A percentile compares a stretch with the other conserved stretches of the same genome.
Evolutionary conservation across 2,113 vertebrate genomes (phyloP).

Genomic region (Cheilinus undulatus): DNA sequence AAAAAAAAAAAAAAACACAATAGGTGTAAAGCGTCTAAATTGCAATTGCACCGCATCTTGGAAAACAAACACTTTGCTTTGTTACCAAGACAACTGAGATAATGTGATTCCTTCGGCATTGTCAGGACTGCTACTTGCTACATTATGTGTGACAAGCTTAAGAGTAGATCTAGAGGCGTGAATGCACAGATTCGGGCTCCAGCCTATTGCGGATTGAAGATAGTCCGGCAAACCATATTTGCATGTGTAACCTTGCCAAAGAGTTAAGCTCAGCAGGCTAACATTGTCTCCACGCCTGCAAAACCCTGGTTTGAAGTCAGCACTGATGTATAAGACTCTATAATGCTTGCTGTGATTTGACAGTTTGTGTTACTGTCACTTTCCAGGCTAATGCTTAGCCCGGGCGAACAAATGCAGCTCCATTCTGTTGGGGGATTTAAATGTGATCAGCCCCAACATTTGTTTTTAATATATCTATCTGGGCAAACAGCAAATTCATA

Average conservation of each 20-base stretch:
- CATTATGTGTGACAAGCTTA: conserved; percentile 80
- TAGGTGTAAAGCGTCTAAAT: conserved; percentile 86
- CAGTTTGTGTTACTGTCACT: conserved; percentile 58
- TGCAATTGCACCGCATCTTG: conserved; percentile 84
- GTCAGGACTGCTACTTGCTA: conserved; percentile 74
- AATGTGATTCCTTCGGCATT: conserved; percentile 82
- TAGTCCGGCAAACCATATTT: conserved; percentile 68
- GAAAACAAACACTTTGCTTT: conserved; percentile 88
- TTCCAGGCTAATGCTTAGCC: conserved; percentile 51
- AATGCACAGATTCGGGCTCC: conserved; percentile 56
- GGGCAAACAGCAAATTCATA: conserved; percentile 75
- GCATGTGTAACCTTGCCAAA: conserved; percentile 72
- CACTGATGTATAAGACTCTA: conserved; percentile 59
- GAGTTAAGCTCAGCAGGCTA: conserved; percentile 67
- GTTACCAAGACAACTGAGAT: conserved; percentile 87
- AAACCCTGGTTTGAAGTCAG: conserved; percentile 63
- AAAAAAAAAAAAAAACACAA: conserved; percentile 67
- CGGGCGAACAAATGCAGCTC: conserved; percentile 38
- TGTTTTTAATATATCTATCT: conserved; percentile 69
- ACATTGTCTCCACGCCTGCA: conserved; percentile 55
- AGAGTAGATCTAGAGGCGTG: conserved; percentile 70
- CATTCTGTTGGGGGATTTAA: conserved; percentile 63
- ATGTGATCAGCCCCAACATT: conserved; percentile 59
- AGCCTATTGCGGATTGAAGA: conserved; percentile 66
- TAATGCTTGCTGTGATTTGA: conserved; percentile 70